Evolutionary conservation across 2,797 vertebrate genomes (phyloP), one percentile per base, ranked within the genome.

Genomic region (Chaenodraco wilsoni): DNA sequence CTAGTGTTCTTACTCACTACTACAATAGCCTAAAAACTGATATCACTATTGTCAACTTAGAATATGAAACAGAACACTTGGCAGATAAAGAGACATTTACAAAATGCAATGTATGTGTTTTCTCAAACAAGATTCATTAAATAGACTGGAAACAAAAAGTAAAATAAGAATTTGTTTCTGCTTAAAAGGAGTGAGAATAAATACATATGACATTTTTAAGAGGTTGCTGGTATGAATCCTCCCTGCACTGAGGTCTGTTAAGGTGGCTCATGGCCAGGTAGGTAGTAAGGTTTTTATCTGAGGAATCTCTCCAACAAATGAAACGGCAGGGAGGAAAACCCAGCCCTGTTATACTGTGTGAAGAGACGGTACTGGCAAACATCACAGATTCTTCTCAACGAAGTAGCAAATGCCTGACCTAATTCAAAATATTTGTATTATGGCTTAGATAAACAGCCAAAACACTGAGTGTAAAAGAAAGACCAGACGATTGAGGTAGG

Each of bases 401-500:
- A 46, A 52, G 19, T n/a, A 21, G 3, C 14, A 40, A 45, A 68
- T 58, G 11, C 12, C 19, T 21, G 14, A 73, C 62, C 63, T 52
- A 17, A 16, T 60, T 48, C 21, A 50, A 14, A 66, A 23, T 62
- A 11, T 46, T 48, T 13, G 15, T 1, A 43, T 19, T 5, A 49
- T 41, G 2, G n/a, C 11, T 27, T 58, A 41, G 46, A 40, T 11
- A 4, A 11, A 23, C 61, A 33, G 14, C 58, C 9, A 69, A 73
- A 74, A 27, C 15, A 14, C 21, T 9, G 33, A 37, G 17, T 71
- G 49, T 64, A 44, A 61, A 50, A 52, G 62, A 10, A 14, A 60
- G 17, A 31, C 27, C n/a, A 17, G 15, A 67, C 59, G 41, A 50
- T 65, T 81, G 78, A 89, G 83, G 86, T 87, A 76, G 72, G 58